These are phyloP conservation scores for Drosophila anomelani DNA, from an alignment of 2,888 invertebrate species.

Conservation along the genomic window DNA sequence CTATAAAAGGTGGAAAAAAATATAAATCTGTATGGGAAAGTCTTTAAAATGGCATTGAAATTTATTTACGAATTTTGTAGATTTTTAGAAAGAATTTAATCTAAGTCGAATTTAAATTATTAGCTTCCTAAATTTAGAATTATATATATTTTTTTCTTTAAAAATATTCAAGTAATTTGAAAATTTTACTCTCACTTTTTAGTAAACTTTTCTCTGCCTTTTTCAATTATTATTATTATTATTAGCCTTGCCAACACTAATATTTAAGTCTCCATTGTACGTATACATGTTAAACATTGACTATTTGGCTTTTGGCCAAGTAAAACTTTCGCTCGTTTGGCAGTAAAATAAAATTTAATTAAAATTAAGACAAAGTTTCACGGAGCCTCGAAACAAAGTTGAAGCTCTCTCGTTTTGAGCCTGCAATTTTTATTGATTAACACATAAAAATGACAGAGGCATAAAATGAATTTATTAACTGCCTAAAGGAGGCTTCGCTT, in stretches of 20 bases:
- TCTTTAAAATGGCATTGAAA: background rate
- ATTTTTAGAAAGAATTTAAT: background rate
- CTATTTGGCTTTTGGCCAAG: constrained; percentile 33
- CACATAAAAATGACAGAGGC: constrained; percentile 32
- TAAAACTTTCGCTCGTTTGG: constrained; percentile 39
- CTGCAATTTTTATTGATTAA: constrained; percentile 42
- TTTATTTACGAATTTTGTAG: background rate
- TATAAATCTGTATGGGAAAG: background rate
- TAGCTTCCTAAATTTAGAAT: background rate
- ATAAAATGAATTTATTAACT: constrained; percentile 62
- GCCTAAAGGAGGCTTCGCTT: constrained; percentile 13
- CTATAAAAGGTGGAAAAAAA: too few relatives aligned
- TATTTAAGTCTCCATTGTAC: background rate
- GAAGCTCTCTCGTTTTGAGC: constrained; percentile 10
- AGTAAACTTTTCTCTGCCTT: background rate
- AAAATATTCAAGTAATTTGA: background rate
- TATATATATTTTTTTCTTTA: background rate
- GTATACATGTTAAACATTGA: constrained; percentile 2
- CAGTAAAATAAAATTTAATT: constrained; percentile 46
- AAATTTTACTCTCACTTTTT: accelerated
- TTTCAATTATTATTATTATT: background rate
- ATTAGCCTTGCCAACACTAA: background rate
- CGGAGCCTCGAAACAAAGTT: constrained; percentile 12
- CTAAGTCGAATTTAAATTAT: background rate
- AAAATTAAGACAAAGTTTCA: constrained; percentile 36